A percentile compares a stretch with the other conserved stretches of the same genome.
Conservation (phyloP, 2,113 vertebrate species). For the Pituophis catenifer region DNA sequence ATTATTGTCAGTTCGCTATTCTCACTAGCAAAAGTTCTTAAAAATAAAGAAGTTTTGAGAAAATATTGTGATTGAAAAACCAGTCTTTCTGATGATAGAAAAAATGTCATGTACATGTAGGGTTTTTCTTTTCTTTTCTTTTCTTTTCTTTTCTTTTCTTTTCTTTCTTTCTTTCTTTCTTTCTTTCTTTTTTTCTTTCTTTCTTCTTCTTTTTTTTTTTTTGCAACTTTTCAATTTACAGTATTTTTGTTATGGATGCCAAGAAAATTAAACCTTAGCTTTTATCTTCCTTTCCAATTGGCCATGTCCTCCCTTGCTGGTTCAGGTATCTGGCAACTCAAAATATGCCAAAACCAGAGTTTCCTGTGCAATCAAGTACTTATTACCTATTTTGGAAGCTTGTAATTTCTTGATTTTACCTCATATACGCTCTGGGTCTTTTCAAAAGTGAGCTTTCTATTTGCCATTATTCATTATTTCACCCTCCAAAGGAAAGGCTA, state of each 20-base stretch:
- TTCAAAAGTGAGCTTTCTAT: not conserved
- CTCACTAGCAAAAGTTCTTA: not conserved
- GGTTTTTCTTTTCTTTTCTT: not conserved
- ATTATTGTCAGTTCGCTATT: not conserved
- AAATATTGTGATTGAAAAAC: not conserved
- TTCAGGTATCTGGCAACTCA: not conserved
- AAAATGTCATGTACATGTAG: not conserved
- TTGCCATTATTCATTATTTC: not conserved
- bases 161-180: too few relatives aligned
- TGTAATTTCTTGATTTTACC: too few relatives aligned
- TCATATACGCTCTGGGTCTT: not conserved
- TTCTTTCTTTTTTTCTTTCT: too few relatives aligned
- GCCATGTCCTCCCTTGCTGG: not conserved
- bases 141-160: not conserved
- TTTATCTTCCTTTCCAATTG: not conserved
- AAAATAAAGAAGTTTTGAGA: not conserved
- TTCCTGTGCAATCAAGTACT: not conserved
- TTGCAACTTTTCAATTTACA: not conserved
- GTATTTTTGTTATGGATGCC: not conserved
- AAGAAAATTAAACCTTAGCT: not conserved
- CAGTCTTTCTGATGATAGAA: not conserved
- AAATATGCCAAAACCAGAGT: not conserved
- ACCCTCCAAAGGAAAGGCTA: not conserved
- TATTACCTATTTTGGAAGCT: not conserved
- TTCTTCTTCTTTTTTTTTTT: not conserved